Evolutionary conservation across 2,797 vertebrate species (phyloP), one percentile per base, ranked within the genome.

Genomic region (Muscicapa striata): DNA sequence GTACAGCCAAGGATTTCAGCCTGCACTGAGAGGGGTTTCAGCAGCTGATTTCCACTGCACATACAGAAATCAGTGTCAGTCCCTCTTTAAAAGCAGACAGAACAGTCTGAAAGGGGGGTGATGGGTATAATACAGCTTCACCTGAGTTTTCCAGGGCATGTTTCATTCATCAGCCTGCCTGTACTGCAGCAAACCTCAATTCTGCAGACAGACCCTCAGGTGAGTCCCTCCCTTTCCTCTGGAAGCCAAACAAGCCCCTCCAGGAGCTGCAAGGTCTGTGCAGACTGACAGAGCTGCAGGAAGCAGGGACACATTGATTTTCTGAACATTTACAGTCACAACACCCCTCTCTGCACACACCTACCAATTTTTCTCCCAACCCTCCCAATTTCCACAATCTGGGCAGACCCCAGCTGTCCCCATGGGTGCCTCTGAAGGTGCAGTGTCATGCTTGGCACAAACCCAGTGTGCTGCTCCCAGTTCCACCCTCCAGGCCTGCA

Each of bases 121-220:
- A 59, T 24, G 87, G 62, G 11, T 26, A 9, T 5, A 57, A 38
- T 3, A 46, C 36, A 6, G 23, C 63, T 77, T 34, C 82, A 89
- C 30, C 32, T 15, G 63, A 51, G 52, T 16, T 49, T 61, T 26
- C 32, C 74, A 63, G 18, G 1, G 29, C 6, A 52, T 11, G 59
- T 69, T 84, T 89, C 80, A 84, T 87, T 82, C 91, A 83, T 57
- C 89, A 92, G 75, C 46, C 68, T 75, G 66, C 34, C 63, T 24
- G 43, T 43, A 51, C 54, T 83, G 89, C 76, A 90, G 64, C 70
- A 87, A 86, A 76, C 5, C 66, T 41, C 30, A 66, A 11, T 38
- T 67, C 61, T 22, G 43, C 88, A 51, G 16, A 49, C 19, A 79
- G 15, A 43, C 72, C 41, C 77, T 86, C 41, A 11, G 67, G 64